These are phyloP conservation scores for Oreochromis spilurus DNA, from an alignment of 2,113 vertebrate species.

Conservation along the genomic window DNA sequence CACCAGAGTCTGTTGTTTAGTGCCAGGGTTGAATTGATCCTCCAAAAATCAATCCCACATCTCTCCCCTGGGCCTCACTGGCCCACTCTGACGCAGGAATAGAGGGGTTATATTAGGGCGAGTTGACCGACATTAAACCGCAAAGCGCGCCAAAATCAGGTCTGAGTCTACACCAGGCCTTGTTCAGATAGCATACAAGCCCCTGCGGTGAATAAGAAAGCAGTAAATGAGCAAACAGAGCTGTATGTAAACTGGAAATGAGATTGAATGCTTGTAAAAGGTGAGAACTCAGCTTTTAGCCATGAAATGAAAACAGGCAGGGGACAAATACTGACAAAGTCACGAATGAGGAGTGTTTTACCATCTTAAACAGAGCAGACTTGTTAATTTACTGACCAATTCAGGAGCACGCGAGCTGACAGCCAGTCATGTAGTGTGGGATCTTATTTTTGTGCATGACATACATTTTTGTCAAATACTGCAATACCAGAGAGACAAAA, in stretches of 20 bases:
- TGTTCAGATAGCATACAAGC: constrained; percentile 22
- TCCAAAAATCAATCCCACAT: constrained; percentile 59
- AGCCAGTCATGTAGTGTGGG: not conserved
- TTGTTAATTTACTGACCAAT: not conserved
- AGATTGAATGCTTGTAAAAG: not conserved
- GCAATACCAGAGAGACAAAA: not conserved
- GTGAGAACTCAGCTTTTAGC: not conserved
- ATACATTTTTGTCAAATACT: not conserved
- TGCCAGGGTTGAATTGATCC: constrained; percentile 57
- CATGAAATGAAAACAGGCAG: not conserved
- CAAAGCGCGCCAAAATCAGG: constrained; percentile 24
- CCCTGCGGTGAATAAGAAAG: not conserved
- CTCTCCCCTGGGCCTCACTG: constrained; percentile 49
- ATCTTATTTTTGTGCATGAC: not conserved
- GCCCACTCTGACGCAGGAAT: constrained; percentile 55
- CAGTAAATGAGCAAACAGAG: not conserved
- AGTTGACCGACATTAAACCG: constrained; percentile 49
- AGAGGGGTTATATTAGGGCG: constrained; percentile 53
- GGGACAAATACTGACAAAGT: not conserved
- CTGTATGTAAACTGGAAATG: not conserved
- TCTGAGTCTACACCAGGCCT: constrained; percentile 5
- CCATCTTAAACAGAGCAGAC: not conserved
- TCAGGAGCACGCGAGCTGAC: not conserved
- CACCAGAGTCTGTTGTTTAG: constrained; percentile 7
- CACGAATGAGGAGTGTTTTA: not conserved